phyloP scores from a whole-genome alignment of 1,140 invertebrate species.

The Microplitis demolitor region DNA sequence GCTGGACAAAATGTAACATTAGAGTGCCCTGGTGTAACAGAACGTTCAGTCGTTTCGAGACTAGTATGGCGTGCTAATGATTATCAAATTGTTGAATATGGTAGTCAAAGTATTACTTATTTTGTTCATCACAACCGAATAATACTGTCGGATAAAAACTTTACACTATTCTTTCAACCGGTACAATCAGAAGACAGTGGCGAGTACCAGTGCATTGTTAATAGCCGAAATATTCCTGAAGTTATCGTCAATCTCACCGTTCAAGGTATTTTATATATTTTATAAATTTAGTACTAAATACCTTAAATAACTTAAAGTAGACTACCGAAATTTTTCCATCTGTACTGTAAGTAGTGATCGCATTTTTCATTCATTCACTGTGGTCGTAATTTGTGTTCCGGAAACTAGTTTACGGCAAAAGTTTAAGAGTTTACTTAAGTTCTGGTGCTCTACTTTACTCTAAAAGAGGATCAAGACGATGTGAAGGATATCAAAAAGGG shows the following conservation, averaged over 20 bases:
- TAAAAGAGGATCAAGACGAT: constrained; percentile 17
- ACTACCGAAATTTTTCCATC: neutral
- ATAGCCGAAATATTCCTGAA: constrained; percentile 69
- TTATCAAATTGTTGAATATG: constrained; percentile 59
- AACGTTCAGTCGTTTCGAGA: constrained; percentile 67
- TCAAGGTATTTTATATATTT: constrained; percentile 62
- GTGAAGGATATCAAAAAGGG: neutral
- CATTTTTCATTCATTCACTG: constrained; percentile 23
- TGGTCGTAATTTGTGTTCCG: constrained; percentile 43
- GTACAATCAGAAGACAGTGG: constrained; percentile 68
- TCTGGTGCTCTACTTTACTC: constrained; percentile 23
- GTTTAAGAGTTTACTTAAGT: constrained; percentile 45
- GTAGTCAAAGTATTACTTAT: constrained; percentile 62
- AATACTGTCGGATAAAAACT: constrained; percentile 66
- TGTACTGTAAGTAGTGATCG: neutral
- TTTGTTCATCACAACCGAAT: constrained; percentile 63
- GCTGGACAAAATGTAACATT: constrained; percentile 71
- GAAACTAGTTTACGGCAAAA: constrained; percentile 41
- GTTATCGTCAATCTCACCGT: constrained; percentile 69
- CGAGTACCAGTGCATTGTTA: constrained; percentile 72
- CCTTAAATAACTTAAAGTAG: neutral
- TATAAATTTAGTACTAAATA: too few species aligned
- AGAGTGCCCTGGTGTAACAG: constrained; percentile 69
- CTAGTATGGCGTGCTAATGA: constrained; percentile 67
- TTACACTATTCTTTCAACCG: constrained; percentile 68